These are phyloP conservation scores for Labroides dimidiatus DNA, from an alignment of 2,797 vertebrate species.

Conservation along the genomic window DNA sequence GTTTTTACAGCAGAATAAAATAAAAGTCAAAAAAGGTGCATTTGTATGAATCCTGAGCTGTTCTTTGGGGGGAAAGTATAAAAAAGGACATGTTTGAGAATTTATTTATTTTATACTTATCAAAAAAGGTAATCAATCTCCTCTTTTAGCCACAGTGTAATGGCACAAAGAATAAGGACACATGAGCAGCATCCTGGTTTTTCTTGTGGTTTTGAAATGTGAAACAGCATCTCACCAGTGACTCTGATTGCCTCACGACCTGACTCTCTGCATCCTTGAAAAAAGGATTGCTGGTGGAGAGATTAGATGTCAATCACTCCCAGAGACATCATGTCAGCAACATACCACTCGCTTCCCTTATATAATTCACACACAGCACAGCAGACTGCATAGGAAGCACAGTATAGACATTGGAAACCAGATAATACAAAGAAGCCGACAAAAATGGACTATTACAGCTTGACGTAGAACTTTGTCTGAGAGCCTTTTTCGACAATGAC, in stretches of 20 bases:
- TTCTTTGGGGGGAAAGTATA: neutral
- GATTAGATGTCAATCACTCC: constrained; percentile 68
- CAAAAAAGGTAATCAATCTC: neutral
- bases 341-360: constrained; percentile 44
- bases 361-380: constrained; percentile 48
- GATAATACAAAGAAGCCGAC: neutral
- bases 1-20: neutral
- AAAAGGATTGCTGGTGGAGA: constrained; percentile 40
- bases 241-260: constrained; percentile 6
- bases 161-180: neutral
- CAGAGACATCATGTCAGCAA: constrained; percentile 47
- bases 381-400: constrained; percentile 3
- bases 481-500: neutral
- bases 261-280: constrained; percentile 4
- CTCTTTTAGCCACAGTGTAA: neutral
- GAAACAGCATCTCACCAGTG: constrained; percentile 9
- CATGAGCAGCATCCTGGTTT: neutral
- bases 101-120: neutral
- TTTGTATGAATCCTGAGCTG: neutral
- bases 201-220: neutral
- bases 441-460: neutral
- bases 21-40: neutral
- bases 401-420: neutral
- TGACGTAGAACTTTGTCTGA: neutral
- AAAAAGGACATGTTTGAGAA: neutral